Conservation (phyloP, 2,113 vertebrate genomes). For the Sialia sialis region DNA sequence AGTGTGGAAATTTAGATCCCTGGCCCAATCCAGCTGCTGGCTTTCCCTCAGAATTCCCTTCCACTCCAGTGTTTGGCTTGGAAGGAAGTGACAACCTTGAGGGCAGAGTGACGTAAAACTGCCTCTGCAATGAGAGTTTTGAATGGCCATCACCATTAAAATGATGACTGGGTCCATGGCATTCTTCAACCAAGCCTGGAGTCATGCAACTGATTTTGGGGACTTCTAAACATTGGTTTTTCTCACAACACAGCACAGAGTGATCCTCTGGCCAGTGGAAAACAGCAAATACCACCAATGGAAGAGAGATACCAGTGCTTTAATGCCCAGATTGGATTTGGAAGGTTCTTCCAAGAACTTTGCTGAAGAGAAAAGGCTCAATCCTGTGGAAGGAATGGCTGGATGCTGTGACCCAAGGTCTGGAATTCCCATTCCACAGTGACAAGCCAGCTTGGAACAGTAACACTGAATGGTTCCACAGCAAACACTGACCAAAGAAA, state of each 20-base stretch:
- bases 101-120: accelerated
- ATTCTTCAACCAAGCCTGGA: neutral
- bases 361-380: neutral
- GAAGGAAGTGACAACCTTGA: neutral
- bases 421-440: neutral
- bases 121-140: neutral
- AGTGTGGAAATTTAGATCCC: neutral
- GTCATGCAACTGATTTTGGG: accelerated
- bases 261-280: accelerated
- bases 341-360: neutral
- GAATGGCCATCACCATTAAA: neutral
- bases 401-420: accelerated
- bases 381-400: accelerated
- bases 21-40: neutral
- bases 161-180: accelerated
- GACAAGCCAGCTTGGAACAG: neutral
- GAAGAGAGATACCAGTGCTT: neutral
- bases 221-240: neutral
- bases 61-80: neutral
- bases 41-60: neutral
- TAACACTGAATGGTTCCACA: accelerated
- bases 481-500: neutral
- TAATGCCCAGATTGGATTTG: accelerated
- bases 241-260: accelerated
- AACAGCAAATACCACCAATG: accelerated